Conservation (phyloP, 2,113 vertebrate species). For the Atlantisia rogersi region DNA sequence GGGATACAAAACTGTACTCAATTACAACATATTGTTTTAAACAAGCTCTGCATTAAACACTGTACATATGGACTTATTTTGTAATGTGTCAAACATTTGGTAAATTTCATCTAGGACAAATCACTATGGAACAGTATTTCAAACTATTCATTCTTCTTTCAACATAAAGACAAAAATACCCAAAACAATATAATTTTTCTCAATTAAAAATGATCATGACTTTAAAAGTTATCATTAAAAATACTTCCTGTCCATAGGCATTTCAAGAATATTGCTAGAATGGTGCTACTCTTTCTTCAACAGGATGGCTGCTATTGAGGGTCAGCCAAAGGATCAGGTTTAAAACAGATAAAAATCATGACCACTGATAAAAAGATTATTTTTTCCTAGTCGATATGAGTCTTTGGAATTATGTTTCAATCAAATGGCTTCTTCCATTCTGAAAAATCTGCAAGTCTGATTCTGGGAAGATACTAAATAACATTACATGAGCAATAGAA, state of each 20-base stretch:
- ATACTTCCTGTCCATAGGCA: background rate
- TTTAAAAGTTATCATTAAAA: background rate
- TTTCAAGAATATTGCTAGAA: background rate
- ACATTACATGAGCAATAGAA: background rate
- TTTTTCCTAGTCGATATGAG: background rate
- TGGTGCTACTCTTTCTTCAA: background rate
- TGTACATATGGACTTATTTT: background rate
- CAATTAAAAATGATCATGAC: background rate
- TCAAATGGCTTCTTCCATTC: background rate
- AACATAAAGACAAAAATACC: background rate
- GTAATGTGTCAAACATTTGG: background rate
- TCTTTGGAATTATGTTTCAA: background rate
- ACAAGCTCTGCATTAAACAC: background rate
- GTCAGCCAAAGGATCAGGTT: background rate
- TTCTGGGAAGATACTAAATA: background rate
- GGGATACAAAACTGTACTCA: background rate
- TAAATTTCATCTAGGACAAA: background rate
- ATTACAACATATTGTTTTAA: background rate
- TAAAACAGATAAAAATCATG: background rate
- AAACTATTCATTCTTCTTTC: background rate
- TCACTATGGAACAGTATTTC: background rate
- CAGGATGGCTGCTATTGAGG: background rate
- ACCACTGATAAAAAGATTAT: background rate
- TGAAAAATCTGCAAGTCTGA: background rate
- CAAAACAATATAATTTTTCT: background rate